Percentiles rank a stretch among this genome's conserved stretches.
These are phyloP conservation scores for Drosophila athabasca DNA, from an alignment of 1,140 invertebrate genomes.

Conservation along the genomic window DNA sequence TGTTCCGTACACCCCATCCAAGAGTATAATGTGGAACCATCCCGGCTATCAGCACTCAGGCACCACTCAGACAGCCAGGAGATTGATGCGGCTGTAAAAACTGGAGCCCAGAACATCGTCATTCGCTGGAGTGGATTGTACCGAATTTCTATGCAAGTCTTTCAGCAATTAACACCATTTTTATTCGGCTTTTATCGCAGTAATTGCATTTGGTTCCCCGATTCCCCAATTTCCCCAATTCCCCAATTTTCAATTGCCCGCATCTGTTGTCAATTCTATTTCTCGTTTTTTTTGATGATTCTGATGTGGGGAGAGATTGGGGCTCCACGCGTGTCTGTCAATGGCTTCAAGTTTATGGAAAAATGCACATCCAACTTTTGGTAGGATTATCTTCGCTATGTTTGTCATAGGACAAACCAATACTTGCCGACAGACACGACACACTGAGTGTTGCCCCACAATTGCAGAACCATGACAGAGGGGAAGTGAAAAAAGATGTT, in stretches of 20 bases:
- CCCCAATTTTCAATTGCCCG: conserved; percentile 66
- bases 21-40: conserved; percentile 31
- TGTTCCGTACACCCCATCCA: conserved; percentile 39
- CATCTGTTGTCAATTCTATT: conserved; percentile 48
- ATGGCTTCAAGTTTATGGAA: conserved; percentile 67
- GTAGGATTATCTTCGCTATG: no score
- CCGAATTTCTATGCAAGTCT: conserved; percentile 33
- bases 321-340: conserved; percentile 57
- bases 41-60: conserved; percentile 67
- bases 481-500: background rate
- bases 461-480: conserved; percentile 18
- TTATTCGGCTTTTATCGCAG: conserved; percentile 66
- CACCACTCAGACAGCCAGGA: conserved; percentile 15
- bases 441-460: no score
- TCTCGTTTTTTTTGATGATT: conserved; percentile 21
- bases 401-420: no score
- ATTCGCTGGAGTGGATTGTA: conserved; percentile 14
- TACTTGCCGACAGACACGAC: no score
- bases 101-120: conserved; percentile 33
- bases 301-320: conserved; percentile 31
- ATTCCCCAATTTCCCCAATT: conserved; percentile 18
- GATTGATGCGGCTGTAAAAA: conserved; percentile 69
- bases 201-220: conserved; percentile 57
- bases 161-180: conserved; percentile 74
- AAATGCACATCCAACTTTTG: conserved; percentile 6